A percentile compares a stretch with the other conserved stretches of the same genome.
Conservation (phyloP, 2,888 invertebrate species). For the Osmoderma eremita region DNA sequence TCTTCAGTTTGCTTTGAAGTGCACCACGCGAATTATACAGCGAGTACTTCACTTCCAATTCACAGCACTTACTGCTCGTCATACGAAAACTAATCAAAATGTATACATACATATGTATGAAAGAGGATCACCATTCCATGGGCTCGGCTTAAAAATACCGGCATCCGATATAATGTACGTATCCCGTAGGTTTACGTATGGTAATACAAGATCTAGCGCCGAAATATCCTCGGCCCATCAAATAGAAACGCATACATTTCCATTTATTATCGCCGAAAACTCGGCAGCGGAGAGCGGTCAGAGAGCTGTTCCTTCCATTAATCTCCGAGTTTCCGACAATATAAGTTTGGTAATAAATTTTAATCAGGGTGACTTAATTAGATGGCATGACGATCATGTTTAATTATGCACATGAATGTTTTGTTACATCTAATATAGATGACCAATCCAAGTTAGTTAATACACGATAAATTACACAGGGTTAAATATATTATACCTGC, state of each 20-base stretch:
- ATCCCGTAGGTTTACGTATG: slow-evolving; percentile 12
- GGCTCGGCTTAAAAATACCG: slow-evolving; percentile 12
- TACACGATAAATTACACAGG: too few relatives aligned
- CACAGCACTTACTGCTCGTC: too few relatives aligned
- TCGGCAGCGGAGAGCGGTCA: background rate
- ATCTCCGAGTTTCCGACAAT: background rate
- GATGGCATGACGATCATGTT: background rate
- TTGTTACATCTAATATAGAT: too few relatives aligned
- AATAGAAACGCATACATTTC: slow-evolving; percentile 28
- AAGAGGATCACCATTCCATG: too few relatives aligned
- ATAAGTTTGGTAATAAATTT: slow-evolving; percentile 32
- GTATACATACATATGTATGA: too few relatives aligned
- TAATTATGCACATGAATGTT: background rate
- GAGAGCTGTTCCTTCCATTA: too few relatives aligned
- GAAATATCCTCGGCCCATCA: slow-evolving; percentile 18
- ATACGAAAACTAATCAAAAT: too few relatives aligned
- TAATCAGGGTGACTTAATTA: slow-evolving; percentile 21
- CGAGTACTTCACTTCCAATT: too few relatives aligned
- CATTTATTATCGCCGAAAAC: slow-evolving; percentile 26
- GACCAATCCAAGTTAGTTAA: too few relatives aligned
- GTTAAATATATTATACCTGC: too few relatives aligned
- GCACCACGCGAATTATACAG: too few relatives aligned
- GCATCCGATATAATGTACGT: slow-evolving; percentile 15
- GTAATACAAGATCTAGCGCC: slow-evolving; percentile 21
- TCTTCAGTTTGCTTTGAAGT: too few relatives aligned